A percentile compares a stretch with the other conserved stretches of the same genome.
phyloP scores from a whole-genome alignment of 2,888 invertebrate species.

The Ectemnius lituratus region DNA sequence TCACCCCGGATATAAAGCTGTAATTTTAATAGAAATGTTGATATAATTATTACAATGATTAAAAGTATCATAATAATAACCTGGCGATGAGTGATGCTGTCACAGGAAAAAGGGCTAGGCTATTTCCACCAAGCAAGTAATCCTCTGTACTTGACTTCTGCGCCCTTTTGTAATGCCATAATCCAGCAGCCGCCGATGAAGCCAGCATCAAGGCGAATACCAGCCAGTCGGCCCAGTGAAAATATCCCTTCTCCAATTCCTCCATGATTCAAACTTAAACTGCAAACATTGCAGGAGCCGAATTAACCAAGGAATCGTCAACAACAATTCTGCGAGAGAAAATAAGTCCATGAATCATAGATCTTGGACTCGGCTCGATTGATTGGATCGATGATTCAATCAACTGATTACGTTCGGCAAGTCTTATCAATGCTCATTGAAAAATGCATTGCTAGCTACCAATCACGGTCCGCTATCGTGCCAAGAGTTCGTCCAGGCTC shows the following conservation, averaged over 20 bases:
- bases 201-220: constrained; percentile 85
- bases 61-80: constrained; percentile 74
- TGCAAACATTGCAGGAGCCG: not conserved
- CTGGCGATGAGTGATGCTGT: constrained; percentile 92
- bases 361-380: too few relatives aligned
- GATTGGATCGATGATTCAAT: too few relatives aligned
- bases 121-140: constrained; percentile 87
- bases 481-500: too few relatives aligned
- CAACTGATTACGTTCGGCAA: too few relatives aligned
- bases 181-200: constrained; percentile 87
- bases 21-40: constrained; percentile 19
- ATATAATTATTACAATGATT: constrained; percentile 8
- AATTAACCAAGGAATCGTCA: too few relatives aligned
- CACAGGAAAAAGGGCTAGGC: constrained; percentile 89
- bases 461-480: too few relatives aligned
- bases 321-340: too few relatives aligned
- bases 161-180: constrained; percentile 82
- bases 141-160: constrained; percentile 82
- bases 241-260: constrained; percentile 68
- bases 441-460: too few relatives aligned
- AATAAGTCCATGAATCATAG: too few relatives aligned
- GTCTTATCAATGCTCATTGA: too few relatives aligned
- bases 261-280: constrained; percentile 40
- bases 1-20: constrained; percentile 93
- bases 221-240: constrained; percentile 82